Percentiles rank a stretch among this genome's conserved stretches.
These are phyloP conservation scores for Itoplectis maculator DNA, from an alignment of 2,888 invertebrate species.

Conservation along the genomic window DNA sequence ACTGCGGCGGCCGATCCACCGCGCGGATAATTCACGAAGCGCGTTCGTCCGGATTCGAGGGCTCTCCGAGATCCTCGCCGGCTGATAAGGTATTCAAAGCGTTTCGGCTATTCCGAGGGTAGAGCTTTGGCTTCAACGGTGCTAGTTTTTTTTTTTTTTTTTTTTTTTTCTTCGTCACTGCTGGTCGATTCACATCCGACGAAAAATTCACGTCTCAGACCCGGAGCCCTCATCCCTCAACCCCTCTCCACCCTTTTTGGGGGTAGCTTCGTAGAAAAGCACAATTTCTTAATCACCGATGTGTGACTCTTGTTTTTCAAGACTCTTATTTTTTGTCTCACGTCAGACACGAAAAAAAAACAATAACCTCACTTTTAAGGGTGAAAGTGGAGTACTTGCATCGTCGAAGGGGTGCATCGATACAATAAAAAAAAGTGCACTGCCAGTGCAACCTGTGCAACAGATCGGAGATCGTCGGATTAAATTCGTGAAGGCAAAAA, in stretches of 20 bases:
- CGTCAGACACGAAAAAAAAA: conserved; percentile 50
- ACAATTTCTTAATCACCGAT: conserved; percentile 52
- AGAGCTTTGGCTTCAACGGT: conserved; percentile 60
- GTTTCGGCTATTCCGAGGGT: conserved; percentile 81
- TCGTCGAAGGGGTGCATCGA: conserved; percentile 26
- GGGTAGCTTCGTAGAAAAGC: conserved; percentile 42
- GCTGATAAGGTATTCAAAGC: conserved; percentile 83
- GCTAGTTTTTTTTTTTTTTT: conserved; percentile 30
- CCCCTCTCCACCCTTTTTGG: too few species aligned
- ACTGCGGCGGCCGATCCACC: conserved; percentile 67
- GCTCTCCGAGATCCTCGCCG: conserved; percentile 80
- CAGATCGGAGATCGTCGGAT: conserved; percentile 69
- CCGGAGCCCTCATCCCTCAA: too few species aligned
- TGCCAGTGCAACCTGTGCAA: conserved; percentile 57
- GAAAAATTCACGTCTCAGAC: background rate
- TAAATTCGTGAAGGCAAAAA: conserved; percentile 69
- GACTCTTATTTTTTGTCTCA: too few species aligned
- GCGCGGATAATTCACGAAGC: conserved; percentile 81
- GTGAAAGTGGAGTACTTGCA: conserved; percentile 9
- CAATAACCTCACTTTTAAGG: background rate
- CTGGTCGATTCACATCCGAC: background rate
- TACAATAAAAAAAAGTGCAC: background rate
- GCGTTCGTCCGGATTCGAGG: conserved; percentile 83
- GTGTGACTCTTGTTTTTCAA: too few species aligned
- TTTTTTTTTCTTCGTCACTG: conserved; percentile 36